Conservation (phyloP, 1,140 invertebrate species). For the Caenorhabditis latens region DNA sequence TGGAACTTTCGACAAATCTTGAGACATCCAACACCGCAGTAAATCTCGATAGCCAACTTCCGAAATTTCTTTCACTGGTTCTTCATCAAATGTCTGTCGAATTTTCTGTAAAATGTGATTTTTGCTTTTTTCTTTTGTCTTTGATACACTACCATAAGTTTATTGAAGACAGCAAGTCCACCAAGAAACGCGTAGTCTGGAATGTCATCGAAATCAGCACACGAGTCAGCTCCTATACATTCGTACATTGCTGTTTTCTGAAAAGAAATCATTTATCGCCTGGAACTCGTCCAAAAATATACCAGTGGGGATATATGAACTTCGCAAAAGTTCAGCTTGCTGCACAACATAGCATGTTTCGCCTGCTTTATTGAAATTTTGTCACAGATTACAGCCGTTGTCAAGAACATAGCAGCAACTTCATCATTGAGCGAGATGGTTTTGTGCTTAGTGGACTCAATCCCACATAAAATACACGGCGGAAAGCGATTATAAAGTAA, state of each 20-base stretch:
- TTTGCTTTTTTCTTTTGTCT: not conserved
- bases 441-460: not conserved
- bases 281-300: not conserved
- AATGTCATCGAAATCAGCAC: not conserved
- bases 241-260: not conserved
- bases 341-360: not conserved
- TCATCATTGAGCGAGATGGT: not conserved
- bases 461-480: slow-evolving; percentile 5
- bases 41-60: not conserved
- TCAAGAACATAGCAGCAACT: not conserved
- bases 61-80: not conserved
- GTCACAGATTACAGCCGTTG: not conserved
- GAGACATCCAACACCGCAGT: not conserved
- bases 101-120: not conserved
- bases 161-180: not conserved
- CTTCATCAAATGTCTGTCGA: not conserved
- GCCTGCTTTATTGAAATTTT: not conserved
- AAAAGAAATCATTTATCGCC: not conserved
- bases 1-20: not conserved
- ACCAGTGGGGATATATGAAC: not conserved
- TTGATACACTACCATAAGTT: not conserved
- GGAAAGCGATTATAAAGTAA: not conserved
- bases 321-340: not conserved
- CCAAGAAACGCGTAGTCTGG: not conserved
- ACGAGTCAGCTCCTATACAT: not conserved